These are phyloP conservation scores for Zaprionus bogoriensis DNA, from an alignment of 2,888 invertebrate genomes.

Conservation along the genomic window DNA sequence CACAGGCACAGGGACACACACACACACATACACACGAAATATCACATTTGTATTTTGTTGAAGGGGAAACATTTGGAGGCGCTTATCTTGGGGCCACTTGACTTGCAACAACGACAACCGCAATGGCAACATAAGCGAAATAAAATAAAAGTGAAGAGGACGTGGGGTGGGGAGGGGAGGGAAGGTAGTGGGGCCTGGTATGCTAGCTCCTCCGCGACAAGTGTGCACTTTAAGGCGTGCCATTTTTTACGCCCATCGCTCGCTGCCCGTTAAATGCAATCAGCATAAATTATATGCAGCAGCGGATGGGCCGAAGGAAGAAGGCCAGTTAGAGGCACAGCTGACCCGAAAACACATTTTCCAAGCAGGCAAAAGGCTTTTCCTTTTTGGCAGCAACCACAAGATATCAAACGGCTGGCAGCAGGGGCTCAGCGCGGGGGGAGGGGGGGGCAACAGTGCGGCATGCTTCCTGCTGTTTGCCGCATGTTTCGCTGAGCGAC, in stretches of 20 bases:
- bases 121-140: constrained; percentile 49
- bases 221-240: constrained; percentile 53
- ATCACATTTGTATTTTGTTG: constrained; percentile 26
- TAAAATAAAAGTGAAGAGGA: constrained; percentile 68
- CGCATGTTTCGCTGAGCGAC: constrained; percentile 56
- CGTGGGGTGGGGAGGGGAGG: neutral
- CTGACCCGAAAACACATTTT: constrained; percentile 81
- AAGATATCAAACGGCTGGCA: constrained; percentile 65
- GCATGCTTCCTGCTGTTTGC: constrained; percentile 28
- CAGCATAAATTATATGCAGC: constrained; percentile 78
- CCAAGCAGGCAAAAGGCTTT: constrained; percentile 34
- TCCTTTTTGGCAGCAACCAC: constrained; percentile 58
- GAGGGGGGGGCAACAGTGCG: neutral
- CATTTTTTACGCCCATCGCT: constrained; percentile 22
- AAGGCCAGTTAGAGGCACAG: constrained; percentile 45
- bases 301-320: constrained; percentile 11
- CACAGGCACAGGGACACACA: constrained; percentile 10
- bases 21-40: constrained; percentile 9
- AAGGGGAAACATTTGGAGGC: constrained; percentile 60
- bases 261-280: constrained; percentile 70
- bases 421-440: neutral
- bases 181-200: constrained; percentile 35
- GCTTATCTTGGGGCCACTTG: constrained; percentile 73
- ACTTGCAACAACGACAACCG: constrained; percentile 36
- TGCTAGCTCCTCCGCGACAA: too few species aligned